Percentiles rank a stretch among this genome's conserved stretches.
phyloP scores from a whole-genome alignment of 2,888 invertebrate species.

The Dexiosoma caninum region DNA sequence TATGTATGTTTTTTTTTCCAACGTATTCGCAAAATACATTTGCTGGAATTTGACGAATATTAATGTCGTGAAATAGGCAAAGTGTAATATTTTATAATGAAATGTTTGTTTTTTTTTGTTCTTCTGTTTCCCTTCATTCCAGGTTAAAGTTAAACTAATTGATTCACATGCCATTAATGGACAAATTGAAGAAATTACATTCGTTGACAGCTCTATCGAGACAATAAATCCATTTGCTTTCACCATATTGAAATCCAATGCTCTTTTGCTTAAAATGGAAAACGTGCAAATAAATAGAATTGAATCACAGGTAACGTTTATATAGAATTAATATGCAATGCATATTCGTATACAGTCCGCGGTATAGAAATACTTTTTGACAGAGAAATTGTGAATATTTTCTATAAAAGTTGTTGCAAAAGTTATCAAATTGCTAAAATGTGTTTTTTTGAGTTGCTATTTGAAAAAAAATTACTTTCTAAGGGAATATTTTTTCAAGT shows the following conservation, averaged over 20 bases:
- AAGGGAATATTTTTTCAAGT: neutral
- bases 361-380: neutral
- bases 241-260: slow-evolving; percentile 82
- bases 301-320: slow-evolving; percentile 77
- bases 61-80: too few relatives aligned
- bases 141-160: slow-evolving; percentile 78
- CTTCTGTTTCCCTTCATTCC: slow-evolving; percentile 27
- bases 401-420: too few relatives aligned
- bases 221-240: slow-evolving; percentile 85
- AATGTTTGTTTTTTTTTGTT: slow-evolving; percentile 4
- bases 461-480: too few relatives aligned
- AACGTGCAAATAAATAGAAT: slow-evolving; percentile 82
- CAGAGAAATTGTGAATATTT: neutral
- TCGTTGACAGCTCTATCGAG: slow-evolving; percentile 82
- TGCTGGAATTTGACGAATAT: too few relatives aligned
- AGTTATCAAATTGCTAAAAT: too few relatives aligned
- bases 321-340: neutral
- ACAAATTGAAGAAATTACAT: slow-evolving; percentile 83
- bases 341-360: neutral
- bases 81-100: neutral
- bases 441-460: too few relatives aligned
- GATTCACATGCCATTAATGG: slow-evolving; percentile 84
- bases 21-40: too few relatives aligned
- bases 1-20: too few relatives aligned
- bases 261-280: slow-evolving; percentile 82